Conservation (phyloP, 2,888 invertebrate genomes). For the Caenorhabditis sinica region DNA sequence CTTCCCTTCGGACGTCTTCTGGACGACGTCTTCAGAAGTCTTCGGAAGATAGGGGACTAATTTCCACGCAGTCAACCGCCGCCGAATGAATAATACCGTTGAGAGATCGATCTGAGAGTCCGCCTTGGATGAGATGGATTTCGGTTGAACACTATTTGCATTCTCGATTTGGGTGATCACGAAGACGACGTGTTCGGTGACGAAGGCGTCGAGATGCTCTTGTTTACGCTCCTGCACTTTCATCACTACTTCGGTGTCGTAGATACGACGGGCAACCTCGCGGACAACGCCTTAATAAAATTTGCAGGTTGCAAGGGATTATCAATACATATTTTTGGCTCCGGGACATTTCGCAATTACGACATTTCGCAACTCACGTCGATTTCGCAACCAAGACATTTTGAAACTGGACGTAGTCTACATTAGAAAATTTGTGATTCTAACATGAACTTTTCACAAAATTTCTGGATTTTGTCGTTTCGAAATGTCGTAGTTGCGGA, state of each 20-base stretch:
- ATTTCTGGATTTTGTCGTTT: too few relatives aligned
- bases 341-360: too few relatives aligned
- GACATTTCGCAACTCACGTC: too few relatives aligned
- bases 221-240: conserved; percentile 91
- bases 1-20: neutral
- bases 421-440: too few relatives aligned
- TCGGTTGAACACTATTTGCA: conserved; percentile 66
- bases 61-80: conserved; percentile 7
- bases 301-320: neutral
- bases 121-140: conserved; percentile 68
- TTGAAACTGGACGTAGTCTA: too few relatives aligned
- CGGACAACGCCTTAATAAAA: conserved; percentile 92
- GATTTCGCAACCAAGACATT: too few relatives aligned
- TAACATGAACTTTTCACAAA: too few relatives aligned
- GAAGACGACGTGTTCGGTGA: conserved; percentile 82
- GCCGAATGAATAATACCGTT: conserved; percentile 49
- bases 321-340: too few relatives aligned
- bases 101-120: conserved; percentile 64
- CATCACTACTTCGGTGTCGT: conserved; percentile 94
- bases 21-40: neutral
- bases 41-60: conserved; percentile 3
- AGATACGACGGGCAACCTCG: conserved; percentile 95
- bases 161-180: conserved; percentile 78
- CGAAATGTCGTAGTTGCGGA: too few relatives aligned
- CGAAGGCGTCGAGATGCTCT: conserved; percentile 89